Evolutionary conservation across 53 echinoderm and acorn worm species (phyloP).

Genomic region (Mesocentrotus franciscanus): DNA sequence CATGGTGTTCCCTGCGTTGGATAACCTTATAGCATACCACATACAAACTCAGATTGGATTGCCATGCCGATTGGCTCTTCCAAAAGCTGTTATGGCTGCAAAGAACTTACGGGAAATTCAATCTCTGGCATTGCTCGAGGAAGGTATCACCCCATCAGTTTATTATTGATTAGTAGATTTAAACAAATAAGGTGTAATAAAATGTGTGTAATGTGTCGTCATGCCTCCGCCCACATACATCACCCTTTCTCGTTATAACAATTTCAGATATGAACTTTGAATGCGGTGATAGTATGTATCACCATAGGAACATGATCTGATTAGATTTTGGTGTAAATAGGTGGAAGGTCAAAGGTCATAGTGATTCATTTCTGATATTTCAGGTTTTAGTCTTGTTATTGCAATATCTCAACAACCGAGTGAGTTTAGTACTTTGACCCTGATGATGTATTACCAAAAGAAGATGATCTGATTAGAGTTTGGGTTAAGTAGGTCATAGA

Average conservation of each 20-base stretch:
- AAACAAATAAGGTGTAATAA: no score
- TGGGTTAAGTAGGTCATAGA: no score
- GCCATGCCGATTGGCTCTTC: constrained; percentile 82
- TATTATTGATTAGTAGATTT: neutral
- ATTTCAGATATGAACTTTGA: neutral
- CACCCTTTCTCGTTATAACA: no score
- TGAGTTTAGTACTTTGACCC: no score
- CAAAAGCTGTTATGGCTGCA: constrained; percentile 82
- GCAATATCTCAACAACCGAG: no score
- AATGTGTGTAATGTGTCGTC: no score
- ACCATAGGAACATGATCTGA: neutral
- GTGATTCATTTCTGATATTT: neutral
- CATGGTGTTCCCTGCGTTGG: constrained; percentile 71
- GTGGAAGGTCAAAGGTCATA: neutral
- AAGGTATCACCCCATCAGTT: constrained; percentile 71
- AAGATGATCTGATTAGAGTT: no score
- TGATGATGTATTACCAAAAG: no score
- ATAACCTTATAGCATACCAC: constrained; percentile 84
- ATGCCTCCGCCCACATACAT: no score
- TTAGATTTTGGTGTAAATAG: no score
- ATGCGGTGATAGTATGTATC: neutral
- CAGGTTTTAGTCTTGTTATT: neutral
- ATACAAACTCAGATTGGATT: constrained; percentile 70
- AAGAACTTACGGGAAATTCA: constrained; percentile 81
- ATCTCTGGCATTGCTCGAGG: constrained; percentile 86